These are phyloP conservation scores for Macrotrachela quadricornifera DNA, from an alignment of 1,140 invertebrate species.

Conservation along the genomic window DNA sequence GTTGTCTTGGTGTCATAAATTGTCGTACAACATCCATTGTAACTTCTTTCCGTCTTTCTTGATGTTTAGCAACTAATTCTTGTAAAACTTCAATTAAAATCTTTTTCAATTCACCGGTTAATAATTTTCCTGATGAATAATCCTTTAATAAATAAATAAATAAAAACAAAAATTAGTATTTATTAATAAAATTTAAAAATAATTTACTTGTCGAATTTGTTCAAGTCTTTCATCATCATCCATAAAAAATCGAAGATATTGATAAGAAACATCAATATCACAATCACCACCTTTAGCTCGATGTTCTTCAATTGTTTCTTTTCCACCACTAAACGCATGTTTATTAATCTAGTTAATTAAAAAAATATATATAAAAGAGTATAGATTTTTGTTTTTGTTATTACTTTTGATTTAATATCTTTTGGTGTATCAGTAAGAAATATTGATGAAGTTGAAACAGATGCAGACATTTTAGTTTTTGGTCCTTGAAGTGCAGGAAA, in stretches of 20 bases:
- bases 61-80: constrained; percentile 56
- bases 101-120: constrained; percentile 84
- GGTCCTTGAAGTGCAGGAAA: constrained; percentile 87
- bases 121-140: constrained; percentile 65
- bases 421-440: constrained; percentile 81
- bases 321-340: constrained; percentile 92
- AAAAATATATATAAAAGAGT: not conserved
- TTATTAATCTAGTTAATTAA: constrained; percentile 56
- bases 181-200: not conserved
- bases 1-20: too few relatives aligned
- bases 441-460: constrained; percentile 75
- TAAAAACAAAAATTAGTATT: not conserved
- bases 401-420: constrained; percentile 80
- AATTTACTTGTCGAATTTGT: constrained; percentile 46
- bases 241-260: constrained; percentile 82
- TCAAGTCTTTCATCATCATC: constrained; percentile 75
- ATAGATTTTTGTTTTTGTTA: too few relatives aligned
- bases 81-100: constrained; percentile 55
- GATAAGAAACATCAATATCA: constrained; percentile 79
- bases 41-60: constrained; percentile 51
- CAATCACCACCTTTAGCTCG: constrained; percentile 68
- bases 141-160: constrained; percentile 42
- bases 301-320: constrained; percentile 76
- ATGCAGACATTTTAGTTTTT: constrained; percentile 92
- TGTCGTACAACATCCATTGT: not conserved